These are phyloP conservation scores for Antrozous pallidus DNA, from an alignment of 2,797 vertebrate genomes.

Conservation along the genomic window DNA sequence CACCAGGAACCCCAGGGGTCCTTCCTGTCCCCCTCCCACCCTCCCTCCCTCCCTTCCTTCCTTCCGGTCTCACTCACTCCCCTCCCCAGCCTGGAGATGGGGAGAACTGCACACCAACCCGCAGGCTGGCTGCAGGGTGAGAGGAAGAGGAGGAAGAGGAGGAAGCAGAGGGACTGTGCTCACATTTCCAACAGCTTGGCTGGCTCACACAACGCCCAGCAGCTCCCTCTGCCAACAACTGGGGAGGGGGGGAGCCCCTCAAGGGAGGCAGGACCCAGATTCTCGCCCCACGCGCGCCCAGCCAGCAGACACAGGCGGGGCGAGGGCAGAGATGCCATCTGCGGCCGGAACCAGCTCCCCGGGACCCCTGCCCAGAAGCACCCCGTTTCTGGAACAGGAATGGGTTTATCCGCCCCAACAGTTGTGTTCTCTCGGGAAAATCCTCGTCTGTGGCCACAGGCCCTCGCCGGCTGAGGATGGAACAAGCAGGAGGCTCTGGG, in stretches of 20 bases:
- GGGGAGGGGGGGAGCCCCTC: not conserved
- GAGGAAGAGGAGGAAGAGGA: slow-evolving; percentile 25
- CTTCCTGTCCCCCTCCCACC: not conserved
- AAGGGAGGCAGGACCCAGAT: not conserved
- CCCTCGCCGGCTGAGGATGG: not conserved
- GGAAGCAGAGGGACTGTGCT: slow-evolving; percentile 54
- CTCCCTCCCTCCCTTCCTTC: not conserved
- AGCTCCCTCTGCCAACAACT: not conserved
- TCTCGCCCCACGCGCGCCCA: not conserved
- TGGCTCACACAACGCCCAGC: not conserved
- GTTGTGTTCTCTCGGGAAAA: not conserved
- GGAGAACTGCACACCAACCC: slow-evolving; percentile 54
- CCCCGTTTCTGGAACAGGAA: not conserved
- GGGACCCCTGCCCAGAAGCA: not conserved
- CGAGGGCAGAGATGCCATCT: slow-evolving; percentile 53
- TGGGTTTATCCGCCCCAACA: not conserved
- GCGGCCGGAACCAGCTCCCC: not conserved
- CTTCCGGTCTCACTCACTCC: too few species aligned
- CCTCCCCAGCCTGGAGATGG: not conserved
- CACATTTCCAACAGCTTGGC: slow-evolving; percentile 41
- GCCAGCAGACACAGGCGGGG: not conserved
- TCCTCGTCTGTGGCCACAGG: not conserved
- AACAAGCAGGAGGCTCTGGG: slow-evolving; percentile 3
- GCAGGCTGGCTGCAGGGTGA: slow-evolving; percentile 21
- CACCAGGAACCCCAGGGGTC: not conserved